Evolutionary conservation across 2,888 invertebrate genomes (phyloP).

Genomic region (Drosophila recens): DNA sequence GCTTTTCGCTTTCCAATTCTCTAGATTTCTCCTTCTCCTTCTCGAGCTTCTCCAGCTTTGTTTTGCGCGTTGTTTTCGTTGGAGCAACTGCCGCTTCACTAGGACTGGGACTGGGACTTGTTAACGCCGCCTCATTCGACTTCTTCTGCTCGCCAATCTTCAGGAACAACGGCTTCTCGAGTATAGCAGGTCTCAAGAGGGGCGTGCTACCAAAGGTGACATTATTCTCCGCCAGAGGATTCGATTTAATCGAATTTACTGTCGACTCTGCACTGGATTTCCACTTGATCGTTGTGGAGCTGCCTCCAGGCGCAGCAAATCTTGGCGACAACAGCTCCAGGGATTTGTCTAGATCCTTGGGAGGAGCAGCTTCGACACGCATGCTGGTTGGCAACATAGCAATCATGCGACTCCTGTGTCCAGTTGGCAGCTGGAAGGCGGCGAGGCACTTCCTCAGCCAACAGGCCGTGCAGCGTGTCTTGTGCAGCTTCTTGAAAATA

Average conservation of each 20-base stretch:
- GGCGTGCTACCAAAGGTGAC: constrained; percentile 84
- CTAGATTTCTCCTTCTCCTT: constrained; percentile 51
- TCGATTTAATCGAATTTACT: constrained; percentile 71
- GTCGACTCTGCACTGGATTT: constrained; percentile 68
- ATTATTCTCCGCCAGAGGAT: constrained; percentile 83
- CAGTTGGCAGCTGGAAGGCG: constrained; percentile 91
- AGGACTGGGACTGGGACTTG: constrained; percentile 34
- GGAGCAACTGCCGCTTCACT: constrained; percentile 29
- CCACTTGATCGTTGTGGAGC: constrained; percentile 72
- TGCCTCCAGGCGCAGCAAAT: constrained; percentile 41
- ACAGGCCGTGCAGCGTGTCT: constrained; percentile 93
- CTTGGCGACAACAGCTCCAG: constrained; percentile 63
- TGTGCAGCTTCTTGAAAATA: constrained; percentile 89
- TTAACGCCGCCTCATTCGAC: constrained; percentile 40
- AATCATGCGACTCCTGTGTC: constrained; percentile 89
- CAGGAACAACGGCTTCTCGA: constrained; percentile 83
- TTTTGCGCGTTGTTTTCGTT: constrained; percentile 56
- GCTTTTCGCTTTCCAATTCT: constrained; percentile 62
- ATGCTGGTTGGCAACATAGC: constrained; percentile 88
- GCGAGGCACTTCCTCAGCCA: constrained; percentile 94
- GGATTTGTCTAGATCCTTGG: constrained; percentile 59
- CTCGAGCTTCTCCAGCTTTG: constrained; percentile 60
- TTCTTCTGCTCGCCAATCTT: constrained; percentile 60
- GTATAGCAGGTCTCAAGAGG: constrained; percentile 80
- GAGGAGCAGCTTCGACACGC: constrained; percentile 44